Evolutionary conservation across 2,113 vertebrate species (phyloP).

Genomic region (Stigmatopora nigra): DNA sequence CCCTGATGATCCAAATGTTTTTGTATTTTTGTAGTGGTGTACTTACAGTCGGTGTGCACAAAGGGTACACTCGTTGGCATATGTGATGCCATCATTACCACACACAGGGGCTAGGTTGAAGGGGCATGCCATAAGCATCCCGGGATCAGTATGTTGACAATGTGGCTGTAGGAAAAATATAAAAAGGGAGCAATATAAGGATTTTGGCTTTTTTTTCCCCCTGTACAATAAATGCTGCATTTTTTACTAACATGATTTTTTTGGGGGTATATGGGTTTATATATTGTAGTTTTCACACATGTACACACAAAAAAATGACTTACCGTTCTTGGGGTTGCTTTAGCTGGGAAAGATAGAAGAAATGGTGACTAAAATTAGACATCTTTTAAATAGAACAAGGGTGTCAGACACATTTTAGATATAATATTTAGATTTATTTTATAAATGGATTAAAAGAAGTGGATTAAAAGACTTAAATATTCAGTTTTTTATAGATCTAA

Average conservation of each 20-base stretch:
- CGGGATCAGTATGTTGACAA: slow-evolving; percentile 30
- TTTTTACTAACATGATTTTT: not conserved
- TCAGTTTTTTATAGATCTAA: too few species aligned
- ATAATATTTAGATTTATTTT: too few species aligned
- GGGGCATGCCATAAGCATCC: slow-evolving; percentile 60
- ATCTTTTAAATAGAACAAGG: not conserved
- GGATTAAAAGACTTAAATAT: too few species aligned
- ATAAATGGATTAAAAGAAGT: too few species aligned
- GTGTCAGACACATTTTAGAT: too few species aligned
- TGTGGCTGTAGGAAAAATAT: slow-evolving; percentile 40
- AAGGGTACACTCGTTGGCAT: slow-evolving; percentile 75
- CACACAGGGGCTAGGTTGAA: slow-evolving; percentile 72
- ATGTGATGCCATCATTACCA: slow-evolving; percentile 73
- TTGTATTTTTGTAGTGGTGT: slow-evolving; percentile 6
- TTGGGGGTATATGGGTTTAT: not conserved
- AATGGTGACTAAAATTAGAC: not conserved
- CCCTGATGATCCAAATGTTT: not conserved
- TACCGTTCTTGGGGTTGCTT: slow-evolving; percentile 43
- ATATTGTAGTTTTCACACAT: not conserved
- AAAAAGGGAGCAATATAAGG: too few species aligned
- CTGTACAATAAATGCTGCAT: not conserved
- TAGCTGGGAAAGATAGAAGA: slow-evolving; percentile 34
- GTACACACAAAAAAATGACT: not conserved
- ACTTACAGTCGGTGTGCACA: slow-evolving; percentile 70
- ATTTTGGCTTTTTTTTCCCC: not conserved